These are phyloP conservation scores for Castor canadensis DNA, from an alignment of 2,113 vertebrate genomes.

Conservation along the genomic window DNA sequence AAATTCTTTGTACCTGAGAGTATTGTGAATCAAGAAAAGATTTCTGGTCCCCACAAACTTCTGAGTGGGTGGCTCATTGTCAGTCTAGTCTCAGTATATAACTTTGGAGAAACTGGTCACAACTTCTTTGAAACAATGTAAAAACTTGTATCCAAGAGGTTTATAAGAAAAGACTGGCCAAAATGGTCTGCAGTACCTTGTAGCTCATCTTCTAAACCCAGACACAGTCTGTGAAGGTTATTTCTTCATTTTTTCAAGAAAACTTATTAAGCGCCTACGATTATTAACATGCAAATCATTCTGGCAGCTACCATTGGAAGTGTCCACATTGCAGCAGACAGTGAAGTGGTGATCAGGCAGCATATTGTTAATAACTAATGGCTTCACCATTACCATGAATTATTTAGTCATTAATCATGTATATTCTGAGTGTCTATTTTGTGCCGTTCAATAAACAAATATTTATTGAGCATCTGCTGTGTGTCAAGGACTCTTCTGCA, in stretches of 20 bases:
- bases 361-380: conserved; percentile 45
- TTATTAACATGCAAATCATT: conserved; percentile 2
- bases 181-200: neutral
- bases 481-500: neutral
- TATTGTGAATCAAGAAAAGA: neutral
- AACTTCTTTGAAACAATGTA: neutral
- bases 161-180: neutral
- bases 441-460: neutral
- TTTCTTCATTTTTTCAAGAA: conserved; percentile 22
- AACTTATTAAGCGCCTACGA: conserved; percentile 1
- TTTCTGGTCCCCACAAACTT: neutral
- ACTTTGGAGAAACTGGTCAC: neutral
- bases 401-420: conserved; percentile 30
- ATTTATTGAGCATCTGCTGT: conserved; percentile 42
- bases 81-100: neutral
- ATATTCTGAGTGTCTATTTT: neutral
- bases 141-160: neutral
- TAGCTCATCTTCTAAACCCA: neutral
- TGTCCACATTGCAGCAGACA: neutral
- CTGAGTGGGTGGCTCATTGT: neutral
- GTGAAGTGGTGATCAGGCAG: neutral
- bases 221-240: conserved; percentile 9
- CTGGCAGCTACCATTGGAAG: neutral
- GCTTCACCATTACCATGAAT: neutral
- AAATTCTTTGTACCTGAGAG: neutral